A percentile compares a stretch with the other conserved stretches of the same genome.
phyloP scores from a whole-genome alignment of 2,797 vertebrate genomes.

The Smutsia temminckii region DNA sequence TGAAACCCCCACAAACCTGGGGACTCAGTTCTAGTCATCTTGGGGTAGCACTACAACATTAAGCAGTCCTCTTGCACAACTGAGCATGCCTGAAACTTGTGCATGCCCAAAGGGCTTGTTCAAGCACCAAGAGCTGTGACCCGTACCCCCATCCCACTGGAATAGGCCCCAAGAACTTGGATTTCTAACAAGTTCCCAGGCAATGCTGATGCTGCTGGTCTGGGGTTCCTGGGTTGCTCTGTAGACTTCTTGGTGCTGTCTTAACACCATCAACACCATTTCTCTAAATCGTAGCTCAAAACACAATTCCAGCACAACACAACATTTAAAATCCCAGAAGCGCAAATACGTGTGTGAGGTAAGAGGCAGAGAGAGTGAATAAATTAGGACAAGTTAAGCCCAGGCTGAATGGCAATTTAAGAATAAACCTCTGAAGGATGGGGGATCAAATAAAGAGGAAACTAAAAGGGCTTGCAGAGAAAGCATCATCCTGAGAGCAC shows the following conservation, averaged over 20 bases:
- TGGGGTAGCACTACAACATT: no score
- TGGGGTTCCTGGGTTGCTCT: neutral
- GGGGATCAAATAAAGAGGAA: neutral
- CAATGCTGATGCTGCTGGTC: neutral
- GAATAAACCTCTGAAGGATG: neutral
- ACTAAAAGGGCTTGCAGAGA: neutral
- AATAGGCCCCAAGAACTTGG: neutral
- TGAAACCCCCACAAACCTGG: neutral
- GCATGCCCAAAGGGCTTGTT: neutral
- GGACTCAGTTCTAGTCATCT: neutral
- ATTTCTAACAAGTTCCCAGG: neutral
- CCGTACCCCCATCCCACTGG: rapidly evolving
- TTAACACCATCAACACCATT: neutral
- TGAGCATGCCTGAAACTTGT: neutral
- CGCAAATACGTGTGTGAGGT: neutral
- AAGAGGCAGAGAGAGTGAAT: neutral
- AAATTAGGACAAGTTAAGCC: neutral
- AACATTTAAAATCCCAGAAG: neutral
- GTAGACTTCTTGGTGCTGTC: neutral
- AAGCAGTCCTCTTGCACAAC: neutral
- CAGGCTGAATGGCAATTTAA: neutral
- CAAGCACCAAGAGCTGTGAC: neutral
- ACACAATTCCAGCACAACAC: neutral
- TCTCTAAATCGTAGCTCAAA: neutral
- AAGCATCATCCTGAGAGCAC: neutral